phyloP scores from a whole-genome alignment of 64 coral and sea anemone species.

The Orbicella faveolata region DNA sequence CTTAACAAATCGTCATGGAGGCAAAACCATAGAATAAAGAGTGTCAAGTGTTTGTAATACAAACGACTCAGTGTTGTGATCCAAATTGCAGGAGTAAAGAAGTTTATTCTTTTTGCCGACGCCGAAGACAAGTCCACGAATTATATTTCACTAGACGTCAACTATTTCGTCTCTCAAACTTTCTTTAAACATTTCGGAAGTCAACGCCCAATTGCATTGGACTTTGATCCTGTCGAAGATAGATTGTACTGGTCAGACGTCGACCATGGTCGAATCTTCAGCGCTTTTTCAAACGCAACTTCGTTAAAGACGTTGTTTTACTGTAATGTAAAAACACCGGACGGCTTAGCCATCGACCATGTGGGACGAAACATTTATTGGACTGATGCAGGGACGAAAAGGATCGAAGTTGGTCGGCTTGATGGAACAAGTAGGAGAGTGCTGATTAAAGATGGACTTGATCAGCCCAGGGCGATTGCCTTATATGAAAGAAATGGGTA shows the following conservation, averaged over 20 bases:
- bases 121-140: constrained; percentile 26
- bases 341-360: constrained; percentile 58
- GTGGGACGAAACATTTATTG: constrained; percentile 69
- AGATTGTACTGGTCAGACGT: constrained; percentile 71
- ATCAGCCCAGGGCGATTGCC: constrained; percentile 62
- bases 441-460: constrained; percentile 48
- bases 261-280: constrained; percentile 19
- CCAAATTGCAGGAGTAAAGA: background rate
- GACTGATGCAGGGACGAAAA: constrained; percentile 67
- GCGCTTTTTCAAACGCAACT: constrained; percentile 58
- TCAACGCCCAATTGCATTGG: constrained; percentile 60
- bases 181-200: constrained; percentile 1
- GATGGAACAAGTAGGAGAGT: constrained; percentile 62
- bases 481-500: constrained; percentile 72
- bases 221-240: constrained; percentile 57
- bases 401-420: constrained; percentile 63
- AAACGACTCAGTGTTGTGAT: background rate
- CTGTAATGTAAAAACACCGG: constrained; percentile 20
- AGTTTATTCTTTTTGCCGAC: constrained; percentile 52
- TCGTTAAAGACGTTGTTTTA: constrained; percentile 9
- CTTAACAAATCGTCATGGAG: too few relatives aligned
- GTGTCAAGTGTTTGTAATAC: too few relatives aligned
- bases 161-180: constrained; percentile 19
- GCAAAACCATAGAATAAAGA: too few relatives aligned
- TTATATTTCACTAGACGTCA: constrained; percentile 36